A percentile compares a stretch with the other conserved stretches of the same genome.
These are phyloP conservation scores for Pogonus chalceus DNA, from an alignment of 1,140 invertebrate genomes.

Conservation along the genomic window DNA sequence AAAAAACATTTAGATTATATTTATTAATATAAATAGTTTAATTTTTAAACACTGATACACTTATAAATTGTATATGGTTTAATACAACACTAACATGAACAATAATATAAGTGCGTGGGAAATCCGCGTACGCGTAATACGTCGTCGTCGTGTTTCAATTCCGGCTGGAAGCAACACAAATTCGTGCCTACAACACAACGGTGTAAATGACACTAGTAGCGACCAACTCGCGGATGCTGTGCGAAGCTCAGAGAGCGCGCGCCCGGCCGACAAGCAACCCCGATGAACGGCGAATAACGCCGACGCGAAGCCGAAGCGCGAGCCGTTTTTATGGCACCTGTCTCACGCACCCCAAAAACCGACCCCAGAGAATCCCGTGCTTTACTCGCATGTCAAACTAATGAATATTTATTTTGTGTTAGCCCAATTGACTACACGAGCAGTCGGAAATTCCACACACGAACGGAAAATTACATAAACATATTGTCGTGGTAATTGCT, in stretches of 20 bases:
- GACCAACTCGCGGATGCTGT: background rate
- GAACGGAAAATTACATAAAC: constrained; percentile 7
- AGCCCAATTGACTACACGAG: constrained; percentile 4
- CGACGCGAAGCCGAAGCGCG: background rate
- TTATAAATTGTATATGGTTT: no score
- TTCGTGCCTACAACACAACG: background rate
- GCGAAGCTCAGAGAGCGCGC: background rate
- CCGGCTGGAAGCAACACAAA: no score
- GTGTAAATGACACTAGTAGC: background rate
- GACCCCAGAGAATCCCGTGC: background rate
- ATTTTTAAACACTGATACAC: no score
- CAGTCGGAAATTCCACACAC: background rate
- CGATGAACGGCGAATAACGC: background rate
- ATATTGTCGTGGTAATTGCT: constrained; percentile 3
- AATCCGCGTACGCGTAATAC: no score
- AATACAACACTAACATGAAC: no score
- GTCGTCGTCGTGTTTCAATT: no score
- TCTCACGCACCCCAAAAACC: background rate
- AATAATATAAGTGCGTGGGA: no score
- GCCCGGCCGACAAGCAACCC: background rate
- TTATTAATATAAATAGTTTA: no score
- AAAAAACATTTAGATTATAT: no score
- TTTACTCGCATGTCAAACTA: constrained; percentile 5
- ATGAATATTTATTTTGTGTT: constrained; percentile 7
- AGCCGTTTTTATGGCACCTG: constrained; percentile 6